Evolutionary conservation across 2,113 vertebrate species (phyloP).

Genomic region (Forbesichthys agassizii): DNA sequence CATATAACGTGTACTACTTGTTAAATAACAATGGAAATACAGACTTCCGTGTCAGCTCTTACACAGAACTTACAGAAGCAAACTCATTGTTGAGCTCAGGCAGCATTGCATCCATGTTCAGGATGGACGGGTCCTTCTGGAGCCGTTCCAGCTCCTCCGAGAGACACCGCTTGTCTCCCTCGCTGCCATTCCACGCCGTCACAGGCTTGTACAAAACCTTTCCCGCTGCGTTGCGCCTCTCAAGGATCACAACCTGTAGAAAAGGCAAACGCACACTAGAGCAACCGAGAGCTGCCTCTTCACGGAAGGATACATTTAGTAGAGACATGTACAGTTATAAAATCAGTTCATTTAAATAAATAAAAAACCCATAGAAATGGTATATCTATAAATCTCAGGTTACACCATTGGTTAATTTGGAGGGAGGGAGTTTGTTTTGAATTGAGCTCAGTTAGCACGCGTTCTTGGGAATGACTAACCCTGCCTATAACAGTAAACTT

Average conservation of each 20-base stretch:
- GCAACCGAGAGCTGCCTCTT: background rate
- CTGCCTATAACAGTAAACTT: no score
- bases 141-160: constrained; percentile 85
- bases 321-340: no score
- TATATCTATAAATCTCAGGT: no score
- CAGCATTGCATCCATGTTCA: constrained; percentile 83
- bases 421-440: no score
- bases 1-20: background rate
- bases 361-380: no score
- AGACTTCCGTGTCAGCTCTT: background rate
- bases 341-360: no score
- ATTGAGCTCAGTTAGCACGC: no score
- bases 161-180: constrained; percentile 84
- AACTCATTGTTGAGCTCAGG: constrained; percentile 90
- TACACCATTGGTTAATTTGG: no score
- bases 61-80: constrained; percentile 82
- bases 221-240: constrained; percentile 85
- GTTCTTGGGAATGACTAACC: no score
- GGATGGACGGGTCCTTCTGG: constrained; percentile 85
- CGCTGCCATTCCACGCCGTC: constrained; percentile 86
- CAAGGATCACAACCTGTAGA: constrained; percentile 88
- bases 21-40: background rate
- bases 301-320: background rate
- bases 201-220: constrained; percentile 83
- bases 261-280: constrained; percentile 4